Evolutionary conservation across 2,113 vertebrate species (phyloP).

Genomic region (Cephalopholis sonnerati): DNA sequence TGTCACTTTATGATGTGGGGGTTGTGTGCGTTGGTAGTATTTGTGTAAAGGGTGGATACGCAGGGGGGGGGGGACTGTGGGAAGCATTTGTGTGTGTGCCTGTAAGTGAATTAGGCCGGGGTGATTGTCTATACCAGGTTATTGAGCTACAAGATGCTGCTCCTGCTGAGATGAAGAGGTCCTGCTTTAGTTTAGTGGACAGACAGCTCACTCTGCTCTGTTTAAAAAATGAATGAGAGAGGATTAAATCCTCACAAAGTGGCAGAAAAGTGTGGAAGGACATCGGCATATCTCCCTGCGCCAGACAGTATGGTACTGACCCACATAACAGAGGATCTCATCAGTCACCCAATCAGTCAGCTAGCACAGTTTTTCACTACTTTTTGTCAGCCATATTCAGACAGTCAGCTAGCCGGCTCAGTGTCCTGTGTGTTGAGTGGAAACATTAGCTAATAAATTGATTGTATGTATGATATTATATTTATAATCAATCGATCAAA

Average conservation of each 20-base stretch:
- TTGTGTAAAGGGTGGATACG: background rate
- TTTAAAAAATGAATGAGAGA: slow-evolving; percentile 34
- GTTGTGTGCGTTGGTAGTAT: background rate
- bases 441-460: background rate
- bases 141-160: slow-evolving; percentile 32
- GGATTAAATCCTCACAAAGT: slow-evolving; percentile 42
- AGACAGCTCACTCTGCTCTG: slow-evolving; percentile 14
- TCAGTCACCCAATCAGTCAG: slow-evolving; percentile 31
- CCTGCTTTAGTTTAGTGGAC: slow-evolving; percentile 2
- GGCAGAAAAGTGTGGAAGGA: slow-evolving; percentile 28
- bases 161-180: slow-evolving; percentile 30
- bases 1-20: slow-evolving; percentile 41
- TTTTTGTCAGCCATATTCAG: background rate
- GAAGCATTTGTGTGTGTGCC: slow-evolving; percentile 32
- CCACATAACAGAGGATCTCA: slow-evolving; percentile 35
- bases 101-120: slow-evolving; percentile 51
- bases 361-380: background rate
- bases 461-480: background rate
- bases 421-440: background rate
- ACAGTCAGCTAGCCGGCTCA: background rate
- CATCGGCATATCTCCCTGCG: slow-evolving; percentile 3
- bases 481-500: background rate
- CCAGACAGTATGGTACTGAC: slow-evolving; percentile 23
- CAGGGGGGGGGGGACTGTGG: slow-evolving; percentile 18
- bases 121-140: slow-evolving; percentile 15